Conservation (phyloP, 2,113 vertebrate species). For the Laticauda laticaudata region DNA sequence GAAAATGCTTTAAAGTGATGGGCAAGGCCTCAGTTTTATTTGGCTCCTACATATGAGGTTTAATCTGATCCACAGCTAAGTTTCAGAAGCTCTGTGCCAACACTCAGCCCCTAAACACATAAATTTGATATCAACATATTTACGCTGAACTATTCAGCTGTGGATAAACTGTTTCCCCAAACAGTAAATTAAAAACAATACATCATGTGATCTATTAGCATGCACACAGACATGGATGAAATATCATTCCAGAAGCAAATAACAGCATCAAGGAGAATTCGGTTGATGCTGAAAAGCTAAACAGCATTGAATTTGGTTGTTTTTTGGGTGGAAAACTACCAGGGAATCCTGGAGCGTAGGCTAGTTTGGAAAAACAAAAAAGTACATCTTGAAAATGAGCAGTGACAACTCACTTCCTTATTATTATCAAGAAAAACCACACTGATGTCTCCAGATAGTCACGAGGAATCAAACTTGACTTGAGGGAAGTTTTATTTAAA, state of each 20-base stretch:
- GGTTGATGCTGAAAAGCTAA: neutral
- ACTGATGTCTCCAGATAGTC: neutral
- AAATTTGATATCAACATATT: neutral
- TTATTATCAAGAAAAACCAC: neutral
- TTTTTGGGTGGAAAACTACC: neutral
- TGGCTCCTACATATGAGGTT: neutral
- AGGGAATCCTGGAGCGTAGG: neutral
- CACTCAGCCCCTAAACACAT: neutral
- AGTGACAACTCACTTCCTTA: neutral
- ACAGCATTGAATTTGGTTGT: neutral
- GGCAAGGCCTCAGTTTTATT: neutral
- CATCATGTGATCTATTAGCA: neutral
- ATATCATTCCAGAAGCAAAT: neutral
- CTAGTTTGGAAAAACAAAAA: neutral
- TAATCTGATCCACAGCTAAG: constrained; percentile 14
- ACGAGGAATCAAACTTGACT: neutral
- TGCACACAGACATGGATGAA: neutral
- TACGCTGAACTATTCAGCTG: neutral
- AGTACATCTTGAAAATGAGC: neutral
- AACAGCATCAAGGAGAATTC: neutral
- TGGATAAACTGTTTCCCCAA: neutral
- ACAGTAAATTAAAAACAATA: neutral
- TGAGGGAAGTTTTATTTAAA: neutral
- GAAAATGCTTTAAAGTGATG: neutral
- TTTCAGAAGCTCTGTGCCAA: neutral